A percentile compares a stretch with the other conserved stretches of the same genome.
Evolutionary conservation across 1,140 invertebrate species (phyloP).

Genomic region (Centruroides vittatus): DNA sequence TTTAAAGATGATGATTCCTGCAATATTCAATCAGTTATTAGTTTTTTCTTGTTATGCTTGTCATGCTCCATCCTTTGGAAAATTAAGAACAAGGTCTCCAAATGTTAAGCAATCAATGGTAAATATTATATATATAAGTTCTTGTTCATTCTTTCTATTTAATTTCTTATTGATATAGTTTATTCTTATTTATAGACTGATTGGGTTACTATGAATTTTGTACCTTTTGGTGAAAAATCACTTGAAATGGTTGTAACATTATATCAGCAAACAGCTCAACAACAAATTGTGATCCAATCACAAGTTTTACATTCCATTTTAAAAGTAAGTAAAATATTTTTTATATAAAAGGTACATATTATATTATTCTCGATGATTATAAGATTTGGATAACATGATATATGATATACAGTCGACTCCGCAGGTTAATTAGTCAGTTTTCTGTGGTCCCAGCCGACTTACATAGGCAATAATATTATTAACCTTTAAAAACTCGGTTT

Average conservation of each 20-base stretch:
- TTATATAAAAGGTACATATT: no score
- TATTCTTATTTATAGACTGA: slow-evolving; percentile 33
- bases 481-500: no score
- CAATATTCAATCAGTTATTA: slow-evolving; percentile 63
- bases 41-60: slow-evolving; percentile 35
- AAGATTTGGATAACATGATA: no score
- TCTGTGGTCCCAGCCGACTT: no score
- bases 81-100: slow-evolving; percentile 2
- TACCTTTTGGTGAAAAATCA: slow-evolving; percentile 73
- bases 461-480: no score
- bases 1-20: slow-evolving; percentile 53
- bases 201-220: slow-evolving; percentile 71
- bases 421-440: no score
- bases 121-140: background rate
- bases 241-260: slow-evolving; percentile 63
- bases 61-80: slow-evolving; percentile 14
- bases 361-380: no score
- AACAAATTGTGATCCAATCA: slow-evolving; percentile 54
- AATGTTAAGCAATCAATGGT: slow-evolving; percentile 4
- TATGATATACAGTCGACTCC: no score
- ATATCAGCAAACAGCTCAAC: slow-evolving; percentile 63
- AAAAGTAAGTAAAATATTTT: slow-evolving; percentile 29
- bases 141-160: background rate
- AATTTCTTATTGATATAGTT: slow-evolving; percentile 21
- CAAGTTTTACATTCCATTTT: slow-evolving; percentile 63